Evolutionary conservation across 2,797 vertebrate species (phyloP).

Genomic region (Xenentodon cancila): DNA sequence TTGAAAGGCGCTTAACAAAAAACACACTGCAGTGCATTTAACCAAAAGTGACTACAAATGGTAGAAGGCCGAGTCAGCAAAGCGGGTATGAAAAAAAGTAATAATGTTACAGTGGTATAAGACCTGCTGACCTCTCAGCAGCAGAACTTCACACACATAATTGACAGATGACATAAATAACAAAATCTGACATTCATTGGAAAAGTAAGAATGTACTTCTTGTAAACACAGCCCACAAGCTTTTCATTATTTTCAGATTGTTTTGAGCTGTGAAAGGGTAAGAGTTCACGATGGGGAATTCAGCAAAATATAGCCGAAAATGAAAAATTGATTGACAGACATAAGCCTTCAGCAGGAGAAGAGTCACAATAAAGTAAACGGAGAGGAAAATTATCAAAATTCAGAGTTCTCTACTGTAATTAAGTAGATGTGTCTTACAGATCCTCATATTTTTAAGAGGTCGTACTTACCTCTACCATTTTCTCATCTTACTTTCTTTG

Average conservation of each 20-base stretch:
- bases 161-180: constrained; percentile 43
- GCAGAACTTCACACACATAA: constrained; percentile 24
- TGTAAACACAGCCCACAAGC: constrained; percentile 29
- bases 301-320: constrained; percentile 51
- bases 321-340: constrained; percentile 46
- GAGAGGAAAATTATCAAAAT: constrained; percentile 21
- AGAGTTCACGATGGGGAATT: constrained; percentile 15
- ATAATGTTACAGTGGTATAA: constrained; percentile 1
- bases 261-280: constrained; percentile 11
- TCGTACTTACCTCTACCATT: background rate
- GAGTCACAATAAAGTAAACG: constrained; percentile 14
- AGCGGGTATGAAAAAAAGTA: background rate
- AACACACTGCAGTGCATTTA: too few relatives aligned
- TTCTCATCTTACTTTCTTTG: too few relatives aligned
- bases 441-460: background rate
- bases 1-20: too few relatives aligned
- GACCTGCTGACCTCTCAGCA: constrained; percentile 30
- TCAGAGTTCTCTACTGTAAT: constrained; percentile 11
- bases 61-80: background rate
- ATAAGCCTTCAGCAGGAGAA: constrained; percentile 15
- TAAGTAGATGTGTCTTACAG: background rate
- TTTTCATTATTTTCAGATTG: constrained; percentile 44
- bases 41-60: too few relatives aligned
- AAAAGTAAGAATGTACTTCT: constrained; percentile 18
- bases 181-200: constrained; percentile 26